Evolutionary conservation across 2,113 vertebrate species (phyloP).

Genomic region (Malurus elegans): DNA sequence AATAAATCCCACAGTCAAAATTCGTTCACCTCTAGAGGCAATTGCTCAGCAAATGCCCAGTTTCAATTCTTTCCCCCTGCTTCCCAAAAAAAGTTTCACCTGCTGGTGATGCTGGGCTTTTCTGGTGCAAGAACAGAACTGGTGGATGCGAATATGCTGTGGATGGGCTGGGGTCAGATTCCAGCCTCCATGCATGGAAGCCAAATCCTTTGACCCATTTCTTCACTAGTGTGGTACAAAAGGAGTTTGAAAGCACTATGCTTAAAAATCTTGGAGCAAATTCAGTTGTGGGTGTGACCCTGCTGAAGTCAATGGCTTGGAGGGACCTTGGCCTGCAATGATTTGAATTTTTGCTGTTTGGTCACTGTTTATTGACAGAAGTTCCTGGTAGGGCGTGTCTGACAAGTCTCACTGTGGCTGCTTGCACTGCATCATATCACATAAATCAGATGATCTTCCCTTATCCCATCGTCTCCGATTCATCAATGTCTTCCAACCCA

Average conservation of each 20-base stretch:
- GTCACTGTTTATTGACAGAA: background rate
- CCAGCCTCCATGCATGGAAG: background rate
- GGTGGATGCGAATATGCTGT: background rate
- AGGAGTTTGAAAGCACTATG: background rate
- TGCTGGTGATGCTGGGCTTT: background rate
- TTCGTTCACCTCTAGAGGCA: background rate
- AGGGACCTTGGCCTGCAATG: background rate
- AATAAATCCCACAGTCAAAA: background rate
- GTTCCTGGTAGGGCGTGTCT: background rate
- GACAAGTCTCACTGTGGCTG: background rate
- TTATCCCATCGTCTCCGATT: background rate
- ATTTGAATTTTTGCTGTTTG: background rate
- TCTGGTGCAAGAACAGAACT: background rate
- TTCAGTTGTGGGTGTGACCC: background rate
- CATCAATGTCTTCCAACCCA: background rate
- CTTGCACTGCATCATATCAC: background rate
- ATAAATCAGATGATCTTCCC: background rate
- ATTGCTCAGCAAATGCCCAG: background rate
- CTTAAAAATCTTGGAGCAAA: background rate
- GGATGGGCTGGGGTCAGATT: background rate
- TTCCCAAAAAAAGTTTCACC: background rate
- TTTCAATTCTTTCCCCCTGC: fast-evolving
- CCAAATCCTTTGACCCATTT: background rate
- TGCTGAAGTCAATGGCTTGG: background rate
- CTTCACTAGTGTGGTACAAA: background rate